These are phyloP conservation scores for Bombylius discolor DNA, from an alignment of 2,888 invertebrate genomes.

Conservation along the genomic window DNA sequence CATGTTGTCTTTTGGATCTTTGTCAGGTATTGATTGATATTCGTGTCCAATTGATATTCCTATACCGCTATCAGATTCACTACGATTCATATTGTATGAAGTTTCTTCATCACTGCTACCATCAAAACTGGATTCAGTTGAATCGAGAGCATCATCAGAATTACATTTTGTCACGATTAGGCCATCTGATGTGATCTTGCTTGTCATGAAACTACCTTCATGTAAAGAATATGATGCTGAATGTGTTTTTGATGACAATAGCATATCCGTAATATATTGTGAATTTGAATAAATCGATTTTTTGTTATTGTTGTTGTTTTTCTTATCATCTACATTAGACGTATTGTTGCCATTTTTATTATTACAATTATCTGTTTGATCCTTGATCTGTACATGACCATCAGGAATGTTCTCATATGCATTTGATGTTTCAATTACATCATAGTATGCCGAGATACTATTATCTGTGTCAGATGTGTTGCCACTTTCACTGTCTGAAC, in stretches of 20 bases:
- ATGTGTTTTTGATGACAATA: constrained; percentile 33
- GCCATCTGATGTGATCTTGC: constrained; percentile 37
- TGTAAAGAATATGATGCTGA: constrained; percentile 34
- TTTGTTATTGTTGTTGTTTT: constrained; percentile 6
- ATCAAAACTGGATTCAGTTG: constrained; percentile 36
- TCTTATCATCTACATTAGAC: background rate
- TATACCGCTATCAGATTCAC: constrained; percentile 36
- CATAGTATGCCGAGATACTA: constrained; percentile 35
- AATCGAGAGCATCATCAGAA: constrained; percentile 35
- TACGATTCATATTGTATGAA: constrained; percentile 36
- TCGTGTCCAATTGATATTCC: constrained; percentile 35
- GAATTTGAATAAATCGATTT: constrained; percentile 26
- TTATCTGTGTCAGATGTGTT: constrained; percentile 48
- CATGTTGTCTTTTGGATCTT: constrained; percentile 23
- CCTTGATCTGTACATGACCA: constrained; percentile 16
- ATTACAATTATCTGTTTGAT: constrained; percentile 12
- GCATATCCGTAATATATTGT: constrained; percentile 35
- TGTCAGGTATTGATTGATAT: constrained; percentile 20
- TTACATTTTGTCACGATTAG: constrained; percentile 36
- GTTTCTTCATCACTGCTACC: constrained; percentile 37
- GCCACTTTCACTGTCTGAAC: constrained; percentile 42
- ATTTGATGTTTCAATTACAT: constrained; percentile 30
- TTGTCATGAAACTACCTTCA: constrained; percentile 36
- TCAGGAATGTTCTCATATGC: constrained; percentile 33
- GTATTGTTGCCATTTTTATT: background rate